Evolutionary conservation across 2,797 vertebrate genomes (phyloP), one percentile per base, ranked within the genome.

Genomic region (Aplochiton taeniatus): DNA sequence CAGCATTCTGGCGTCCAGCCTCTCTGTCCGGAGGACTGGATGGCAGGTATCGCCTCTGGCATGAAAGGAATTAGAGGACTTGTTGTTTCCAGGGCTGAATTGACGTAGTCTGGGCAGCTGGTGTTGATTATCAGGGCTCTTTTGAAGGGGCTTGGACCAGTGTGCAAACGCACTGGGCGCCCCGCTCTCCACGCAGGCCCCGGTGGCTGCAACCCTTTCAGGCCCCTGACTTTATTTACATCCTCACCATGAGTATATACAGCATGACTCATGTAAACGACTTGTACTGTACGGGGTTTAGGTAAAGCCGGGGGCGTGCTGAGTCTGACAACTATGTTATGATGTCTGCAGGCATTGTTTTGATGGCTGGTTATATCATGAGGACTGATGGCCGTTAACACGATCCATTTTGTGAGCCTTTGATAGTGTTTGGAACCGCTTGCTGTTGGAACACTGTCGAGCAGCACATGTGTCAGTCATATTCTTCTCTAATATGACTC

Each of bases 61-160:
- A 87, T 89, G 83, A 85, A 64, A 87, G 83, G 89, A 92, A 91
- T 89, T 86, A 84, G 76, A 77, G 72, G 69, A 80, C 76, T 87
- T 89, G 83, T 88, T 90, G 85, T 84, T 89, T 85, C 80, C 86
- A 84, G 73, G 56, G 63, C 80, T 71, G 75, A 84, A 82, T 74
- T 90, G 85, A 90, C 81, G 78, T 90, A 88, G 85, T 79, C 54
- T 41, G 58, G 73, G 71, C 90, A 92, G 90, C 86, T 91, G 91
- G 87, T 88, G 85, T 85, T 92, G 82, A 90, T 92, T 91, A 92
- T 78, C 76, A 75, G 77, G 86, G 85, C 85, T 87, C 82, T 83
- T 88, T 85, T 84, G 83, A 86, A 87, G 84, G 85, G 83, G 78
- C 69, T 89, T 78, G 70, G 76, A 10, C 31, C 74, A 77, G 80